These are phyloP conservation scores for Orientallactaga sibirica DNA, from an alignment of 2,797 vertebrate genomes.

Conservation along the genomic window DNA sequence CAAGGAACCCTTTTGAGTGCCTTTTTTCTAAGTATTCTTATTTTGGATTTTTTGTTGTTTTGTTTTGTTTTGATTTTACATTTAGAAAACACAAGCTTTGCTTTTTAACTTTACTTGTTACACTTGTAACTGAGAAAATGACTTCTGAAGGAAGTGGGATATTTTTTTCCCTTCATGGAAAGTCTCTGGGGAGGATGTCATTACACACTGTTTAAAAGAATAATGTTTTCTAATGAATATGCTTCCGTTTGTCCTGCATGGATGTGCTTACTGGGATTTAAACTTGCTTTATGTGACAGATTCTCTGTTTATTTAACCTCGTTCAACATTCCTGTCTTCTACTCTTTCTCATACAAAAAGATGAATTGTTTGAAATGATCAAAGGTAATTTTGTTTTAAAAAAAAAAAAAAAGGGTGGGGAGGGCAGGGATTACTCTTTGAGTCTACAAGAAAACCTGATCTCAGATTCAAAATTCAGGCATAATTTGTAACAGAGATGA, in stretches of 20 bases:
- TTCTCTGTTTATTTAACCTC: constrained; percentile 73
- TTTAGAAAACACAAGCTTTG: constrained; percentile 35
- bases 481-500: constrained; percentile 46
- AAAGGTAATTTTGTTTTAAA: constrained; percentile 59
- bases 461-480: constrained; percentile 28
- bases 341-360: constrained; percentile 73
- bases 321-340: constrained; percentile 67
- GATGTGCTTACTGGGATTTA: constrained; percentile 72
- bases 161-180: constrained; percentile 35
- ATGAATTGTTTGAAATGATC: constrained; percentile 76
- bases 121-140: constrained; percentile 56
- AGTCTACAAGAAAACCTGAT: constrained; percentile 69
- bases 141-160: constrained; percentile 44
- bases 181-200: constrained; percentile 73
- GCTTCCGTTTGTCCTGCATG: constrained; percentile 75
- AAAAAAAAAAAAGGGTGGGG: background rate
- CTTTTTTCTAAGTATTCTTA: constrained; percentile 45
- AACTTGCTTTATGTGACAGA: constrained; percentile 77
- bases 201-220: constrained; percentile 79
- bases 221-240: constrained; percentile 80
- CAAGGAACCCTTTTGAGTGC: background rate
- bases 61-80: background rate
- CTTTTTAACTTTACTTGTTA: constrained; percentile 50
- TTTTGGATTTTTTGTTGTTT: background rate
- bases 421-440: constrained; percentile 27